Conservation (phyloP, 2,797 vertebrate genomes). For the Amniataba percoides region DNA sequence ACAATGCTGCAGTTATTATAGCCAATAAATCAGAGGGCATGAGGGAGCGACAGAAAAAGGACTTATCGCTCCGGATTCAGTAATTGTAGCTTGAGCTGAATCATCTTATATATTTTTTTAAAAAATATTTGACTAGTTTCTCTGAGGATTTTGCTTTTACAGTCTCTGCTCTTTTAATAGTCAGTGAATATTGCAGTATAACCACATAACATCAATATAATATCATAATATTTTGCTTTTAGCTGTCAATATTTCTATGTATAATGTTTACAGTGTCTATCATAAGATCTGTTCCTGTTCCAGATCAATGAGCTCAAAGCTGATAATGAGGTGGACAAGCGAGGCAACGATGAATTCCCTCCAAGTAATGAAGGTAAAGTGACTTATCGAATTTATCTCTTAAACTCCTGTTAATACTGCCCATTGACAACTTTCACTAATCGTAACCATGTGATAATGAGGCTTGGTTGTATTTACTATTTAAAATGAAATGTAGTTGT, state of each 20-base stretch:
- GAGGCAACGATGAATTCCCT: slow-evolving; percentile 19
- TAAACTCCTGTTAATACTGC: neutral
- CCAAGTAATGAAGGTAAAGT: slow-evolving; percentile 57
- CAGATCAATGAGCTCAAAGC: slow-evolving; percentile 64
- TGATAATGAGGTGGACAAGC: slow-evolving; percentile 18
- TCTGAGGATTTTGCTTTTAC: neutral
- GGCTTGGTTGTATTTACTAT: neutral
- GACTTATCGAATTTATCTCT: neutral
- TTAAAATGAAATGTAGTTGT: neutral
- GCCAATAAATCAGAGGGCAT: slow-evolving; percentile 11
- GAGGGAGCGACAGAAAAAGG: neutral
- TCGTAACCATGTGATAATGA: neutral
- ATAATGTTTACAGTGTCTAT: neutral
- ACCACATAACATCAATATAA: neutral
- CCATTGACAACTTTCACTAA: neutral
- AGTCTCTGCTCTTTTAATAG: neutral
- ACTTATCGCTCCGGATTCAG: neutral
- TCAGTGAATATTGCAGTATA: neutral
- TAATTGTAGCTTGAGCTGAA: neutral
- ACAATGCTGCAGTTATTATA: slow-evolving; percentile 5
- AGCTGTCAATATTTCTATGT: neutral
- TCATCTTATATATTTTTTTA: neutral
- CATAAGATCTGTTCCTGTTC: slow-evolving; percentile 33
- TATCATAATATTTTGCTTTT: neutral
- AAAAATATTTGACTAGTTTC: neutral